Evolutionary conservation across 2,113 vertebrate species (phyloP).

Genomic region (Bostrychus sinensis): DNA sequence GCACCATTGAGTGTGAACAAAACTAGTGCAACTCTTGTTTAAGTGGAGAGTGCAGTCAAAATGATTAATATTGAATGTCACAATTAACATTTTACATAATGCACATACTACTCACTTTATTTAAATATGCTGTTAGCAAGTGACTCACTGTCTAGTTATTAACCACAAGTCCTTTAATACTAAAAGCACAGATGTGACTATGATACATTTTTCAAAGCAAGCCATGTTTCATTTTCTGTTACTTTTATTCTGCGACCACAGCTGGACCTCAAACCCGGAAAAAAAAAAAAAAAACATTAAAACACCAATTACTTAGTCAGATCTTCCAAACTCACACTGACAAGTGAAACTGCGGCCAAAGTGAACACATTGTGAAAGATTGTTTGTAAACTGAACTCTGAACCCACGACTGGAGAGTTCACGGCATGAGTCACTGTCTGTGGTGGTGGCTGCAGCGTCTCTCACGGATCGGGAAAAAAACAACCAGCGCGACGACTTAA

Average conservation of each 20-base stretch:
- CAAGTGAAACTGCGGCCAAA: conserved; percentile 33
- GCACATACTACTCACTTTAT: no score
- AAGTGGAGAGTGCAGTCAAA: no score
- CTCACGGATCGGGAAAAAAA: conserved; percentile 40
- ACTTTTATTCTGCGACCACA: background rate
- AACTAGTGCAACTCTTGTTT: no score
- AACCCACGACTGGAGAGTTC: conserved; percentile 49
- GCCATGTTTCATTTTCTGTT: background rate
- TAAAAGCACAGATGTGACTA: background rate
- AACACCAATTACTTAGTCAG: background rate
- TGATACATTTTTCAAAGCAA: background rate
- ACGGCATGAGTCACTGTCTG: conserved; percentile 59
- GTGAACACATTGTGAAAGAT: conserved; percentile 59
- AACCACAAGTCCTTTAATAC: conserved; percentile 2
- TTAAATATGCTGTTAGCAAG: no score
- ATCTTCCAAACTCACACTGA: conserved; percentile 3
- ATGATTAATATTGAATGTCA: no score
- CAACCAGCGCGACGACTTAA: no score
- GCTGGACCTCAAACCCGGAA: background rate
- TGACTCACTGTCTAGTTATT: background rate
- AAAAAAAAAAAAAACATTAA: background rate
- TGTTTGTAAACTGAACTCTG: conserved; percentile 67
- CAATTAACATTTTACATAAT: no score
- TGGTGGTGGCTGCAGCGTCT: conserved; percentile 42
- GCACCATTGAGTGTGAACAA: no score